Evolutionary conservation across 2,888 invertebrate species (phyloP).

Genomic region (Oscheius myriophilus): DNA sequence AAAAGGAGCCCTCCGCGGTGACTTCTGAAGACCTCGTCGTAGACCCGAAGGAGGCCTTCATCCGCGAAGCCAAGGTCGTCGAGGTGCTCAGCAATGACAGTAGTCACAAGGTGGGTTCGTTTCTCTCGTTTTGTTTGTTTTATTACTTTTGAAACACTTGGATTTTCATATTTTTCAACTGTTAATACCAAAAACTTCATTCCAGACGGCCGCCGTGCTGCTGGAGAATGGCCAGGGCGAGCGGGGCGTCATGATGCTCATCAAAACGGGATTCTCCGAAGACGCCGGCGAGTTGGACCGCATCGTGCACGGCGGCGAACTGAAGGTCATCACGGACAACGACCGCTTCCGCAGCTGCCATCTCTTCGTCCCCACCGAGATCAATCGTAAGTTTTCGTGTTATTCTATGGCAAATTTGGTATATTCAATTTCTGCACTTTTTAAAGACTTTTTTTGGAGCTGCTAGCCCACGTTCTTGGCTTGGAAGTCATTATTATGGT

Average conservation of each 20-base stretch:
- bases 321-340: constrained; percentile 57
- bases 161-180: background rate
- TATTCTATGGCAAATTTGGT: background rate
- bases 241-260: constrained; percentile 59
- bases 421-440: background rate
- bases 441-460: too few species aligned
- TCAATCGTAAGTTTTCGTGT: constrained; percentile 47
- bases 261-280: constrained; percentile 65
- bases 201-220: constrained; percentile 29
- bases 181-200: constrained; percentile 12
- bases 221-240: constrained; percentile 42
- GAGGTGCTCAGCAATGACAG: constrained; percentile 62
- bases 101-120: constrained; percentile 52
- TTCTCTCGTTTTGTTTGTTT: background rate
- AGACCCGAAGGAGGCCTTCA: too few species aligned
- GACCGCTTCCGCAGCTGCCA: constrained; percentile 65
- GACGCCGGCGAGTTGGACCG: constrained; percentile 29
- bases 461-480: too few species aligned
- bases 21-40: too few species aligned
- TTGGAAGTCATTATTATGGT: too few species aligned
- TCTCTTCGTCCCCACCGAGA: constrained; percentile 31
- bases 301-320: constrained; percentile 33
- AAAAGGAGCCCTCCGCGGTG: too few species aligned
- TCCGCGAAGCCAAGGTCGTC: constrained; percentile 32
- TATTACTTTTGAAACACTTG: background rate